phyloP scores from a whole-genome alignment of 2,113 vertebrate genomes.

The Oreochromis tanganicae region DNA sequence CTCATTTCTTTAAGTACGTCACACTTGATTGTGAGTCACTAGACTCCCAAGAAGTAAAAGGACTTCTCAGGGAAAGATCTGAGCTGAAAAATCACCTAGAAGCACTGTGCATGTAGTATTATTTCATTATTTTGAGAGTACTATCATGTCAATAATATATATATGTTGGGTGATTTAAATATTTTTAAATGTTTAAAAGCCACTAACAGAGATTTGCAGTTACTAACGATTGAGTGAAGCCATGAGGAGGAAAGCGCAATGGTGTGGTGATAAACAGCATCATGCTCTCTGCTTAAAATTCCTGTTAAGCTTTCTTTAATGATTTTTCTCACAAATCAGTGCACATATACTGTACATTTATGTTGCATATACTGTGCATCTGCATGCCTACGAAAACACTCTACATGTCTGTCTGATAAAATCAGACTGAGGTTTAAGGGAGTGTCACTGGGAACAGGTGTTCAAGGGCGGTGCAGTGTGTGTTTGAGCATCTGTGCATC shows the following conservation, averaged over 20 bases:
- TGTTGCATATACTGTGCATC: background rate
- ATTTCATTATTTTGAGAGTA: background rate
- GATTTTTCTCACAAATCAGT: background rate
- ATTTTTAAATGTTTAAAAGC: background rate
- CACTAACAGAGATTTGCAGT: background rate
- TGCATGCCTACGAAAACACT: background rate
- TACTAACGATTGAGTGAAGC: background rate
- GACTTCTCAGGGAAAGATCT: background rate
- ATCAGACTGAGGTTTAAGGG: background rate
- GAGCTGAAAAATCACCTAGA: background rate
- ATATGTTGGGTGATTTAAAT: background rate
- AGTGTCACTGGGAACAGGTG: conserved; percentile 22
- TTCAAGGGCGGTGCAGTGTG: background rate
- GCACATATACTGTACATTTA: background rate
- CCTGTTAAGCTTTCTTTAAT: background rate
- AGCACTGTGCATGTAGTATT: background rate
- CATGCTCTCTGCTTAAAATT: rapidly evolving
- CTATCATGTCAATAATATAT: background rate
- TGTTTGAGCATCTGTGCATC: background rate
- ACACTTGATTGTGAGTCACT: background rate
- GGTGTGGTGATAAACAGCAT: background rate
- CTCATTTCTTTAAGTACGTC: background rate
- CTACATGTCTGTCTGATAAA: background rate
- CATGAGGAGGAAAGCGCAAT: background rate
- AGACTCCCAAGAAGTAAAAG: background rate